Percentiles rank a stretch among this genome's conserved stretches.
Conservation (phyloP, 2,113 vertebrate genomes). For the Grammomys dolichurus region DNA sequence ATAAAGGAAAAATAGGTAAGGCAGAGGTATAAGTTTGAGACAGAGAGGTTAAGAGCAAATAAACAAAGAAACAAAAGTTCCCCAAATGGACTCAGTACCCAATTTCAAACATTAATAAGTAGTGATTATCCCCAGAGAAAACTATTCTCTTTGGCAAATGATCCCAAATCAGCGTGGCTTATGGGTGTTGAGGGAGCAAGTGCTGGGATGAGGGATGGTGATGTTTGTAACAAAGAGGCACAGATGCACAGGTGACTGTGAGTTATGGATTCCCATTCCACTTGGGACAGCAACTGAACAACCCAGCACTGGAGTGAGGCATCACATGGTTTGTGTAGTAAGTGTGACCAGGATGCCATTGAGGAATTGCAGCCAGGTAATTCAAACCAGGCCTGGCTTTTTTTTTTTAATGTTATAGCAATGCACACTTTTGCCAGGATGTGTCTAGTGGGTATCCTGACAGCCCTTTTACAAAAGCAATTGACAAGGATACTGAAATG, state of each 20-base stretch:
- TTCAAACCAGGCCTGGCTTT: conserved; percentile 53
- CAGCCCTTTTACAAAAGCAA: neutral
- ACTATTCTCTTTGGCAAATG: conserved; percentile 60
- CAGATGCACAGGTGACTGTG: neutral
- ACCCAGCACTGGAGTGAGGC: conserved; percentile 27
- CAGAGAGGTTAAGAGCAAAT: conserved; percentile 30
- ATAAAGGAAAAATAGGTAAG: neutral
- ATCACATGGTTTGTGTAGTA: conserved; percentile 68
- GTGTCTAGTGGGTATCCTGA: neutral
- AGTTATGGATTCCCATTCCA: conserved; percentile 53
- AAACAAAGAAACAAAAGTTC: neutral
- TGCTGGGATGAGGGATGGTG: conserved; percentile 60
- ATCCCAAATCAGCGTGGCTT: conserved; percentile 53
- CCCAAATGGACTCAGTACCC: neutral
- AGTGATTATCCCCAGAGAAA: conserved; percentile 58
- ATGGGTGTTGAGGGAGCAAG: conserved; percentile 46
- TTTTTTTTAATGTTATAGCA: neutral
- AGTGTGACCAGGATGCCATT: conserved; percentile 63
- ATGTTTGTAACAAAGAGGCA: conserved; percentile 31
- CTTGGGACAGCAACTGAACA: conserved; percentile 64
- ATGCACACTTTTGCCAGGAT: conserved; percentile 10
- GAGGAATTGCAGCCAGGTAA: conserved; percentile 63
- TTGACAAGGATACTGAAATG: neutral
- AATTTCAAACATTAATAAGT: conserved; percentile 63
- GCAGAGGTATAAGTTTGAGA: neutral